Evolutionary conservation across 2,888 invertebrate species (phyloP).

Genomic region (Sarcophaga rosellei): DNA sequence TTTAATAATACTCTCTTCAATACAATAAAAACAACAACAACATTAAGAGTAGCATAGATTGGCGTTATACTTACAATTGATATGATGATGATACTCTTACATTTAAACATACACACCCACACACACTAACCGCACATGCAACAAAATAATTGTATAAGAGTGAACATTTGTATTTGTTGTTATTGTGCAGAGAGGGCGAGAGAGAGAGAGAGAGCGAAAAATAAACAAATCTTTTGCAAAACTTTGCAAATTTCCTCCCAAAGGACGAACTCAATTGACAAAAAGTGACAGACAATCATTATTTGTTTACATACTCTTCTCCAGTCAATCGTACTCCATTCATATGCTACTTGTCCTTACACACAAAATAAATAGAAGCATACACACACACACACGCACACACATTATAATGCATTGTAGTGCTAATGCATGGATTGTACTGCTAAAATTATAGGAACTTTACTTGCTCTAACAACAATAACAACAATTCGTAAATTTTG

Average conservation of each 20-base stretch:
- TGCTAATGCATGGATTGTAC: no score
- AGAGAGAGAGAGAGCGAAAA: conserved; percentile 2
- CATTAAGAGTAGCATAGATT: conserved; percentile 27
- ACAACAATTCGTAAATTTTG: no score
- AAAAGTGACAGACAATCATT: conserved; percentile 67
- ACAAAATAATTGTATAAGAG: neutral
- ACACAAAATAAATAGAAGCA: neutral
- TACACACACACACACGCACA: neutral
- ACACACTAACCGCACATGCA: conserved; percentile 4
- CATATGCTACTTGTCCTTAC: no score
- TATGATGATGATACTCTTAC: conserved; percentile 38
- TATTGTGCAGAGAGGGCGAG: neutral
- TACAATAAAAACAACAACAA: neutral
- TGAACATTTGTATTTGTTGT: conserved; percentile 7
- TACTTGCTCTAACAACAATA: no score
- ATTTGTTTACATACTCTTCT: conserved; percentile 58
- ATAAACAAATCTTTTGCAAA: conserved; percentile 63
- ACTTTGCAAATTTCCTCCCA: conserved; percentile 65
- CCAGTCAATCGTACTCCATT: conserved; percentile 9
- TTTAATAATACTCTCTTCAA: no score
- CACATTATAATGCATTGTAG: no score
- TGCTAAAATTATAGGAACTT: no score
- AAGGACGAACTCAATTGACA: conserved; percentile 57
- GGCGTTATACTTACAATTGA: conserved; percentile 28
- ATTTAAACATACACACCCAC: conserved; percentile 2